phyloP scores from a whole-genome alignment of 2,888 invertebrate species.

The Drosophila multiciliata region DNA sequence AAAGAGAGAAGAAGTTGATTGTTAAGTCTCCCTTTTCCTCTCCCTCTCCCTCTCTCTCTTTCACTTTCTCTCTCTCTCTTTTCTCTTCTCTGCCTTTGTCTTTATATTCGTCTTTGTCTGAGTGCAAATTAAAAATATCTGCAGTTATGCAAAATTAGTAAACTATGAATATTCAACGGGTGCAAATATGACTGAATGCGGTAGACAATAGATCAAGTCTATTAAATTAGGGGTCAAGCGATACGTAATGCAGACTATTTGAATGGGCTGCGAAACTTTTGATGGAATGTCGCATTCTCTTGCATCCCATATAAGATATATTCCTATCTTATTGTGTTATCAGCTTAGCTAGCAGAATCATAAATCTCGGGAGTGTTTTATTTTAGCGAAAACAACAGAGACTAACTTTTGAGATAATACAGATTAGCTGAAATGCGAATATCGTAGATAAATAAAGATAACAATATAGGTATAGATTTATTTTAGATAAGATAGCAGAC shows the following conservation, averaged over 20 bases:
- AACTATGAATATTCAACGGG: slow-evolving; percentile 35
- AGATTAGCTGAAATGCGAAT: background rate
- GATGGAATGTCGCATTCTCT: background rate
- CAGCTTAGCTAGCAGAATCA: background rate
- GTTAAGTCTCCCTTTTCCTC: background rate
- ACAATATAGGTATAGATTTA: background rate
- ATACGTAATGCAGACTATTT: slow-evolving; percentile 8
- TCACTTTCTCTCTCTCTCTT: background rate
- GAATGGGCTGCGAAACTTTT: background rate
- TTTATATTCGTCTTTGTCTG: background rate
- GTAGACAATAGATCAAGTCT: slow-evolving; percentile 4
- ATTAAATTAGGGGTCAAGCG: slow-evolving; percentile 33
- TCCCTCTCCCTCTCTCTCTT: background rate
- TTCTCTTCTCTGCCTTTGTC: no score
- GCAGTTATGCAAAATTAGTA: slow-evolving; percentile 25
- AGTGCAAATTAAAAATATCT: slow-evolving; percentile 49
- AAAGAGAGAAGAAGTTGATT: background rate
- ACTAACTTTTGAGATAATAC: background rate
- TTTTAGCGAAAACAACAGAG: background rate
- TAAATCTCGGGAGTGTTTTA: background rate
- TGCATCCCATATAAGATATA: no score
- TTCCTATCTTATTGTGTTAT: background rate
- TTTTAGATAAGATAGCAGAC: background rate
- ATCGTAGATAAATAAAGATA: background rate
- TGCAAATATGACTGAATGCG: background rate